Evolutionary conservation across 2,113 vertebrate species (phyloP).

Genomic region (Hydrolagus affinis): DNA sequence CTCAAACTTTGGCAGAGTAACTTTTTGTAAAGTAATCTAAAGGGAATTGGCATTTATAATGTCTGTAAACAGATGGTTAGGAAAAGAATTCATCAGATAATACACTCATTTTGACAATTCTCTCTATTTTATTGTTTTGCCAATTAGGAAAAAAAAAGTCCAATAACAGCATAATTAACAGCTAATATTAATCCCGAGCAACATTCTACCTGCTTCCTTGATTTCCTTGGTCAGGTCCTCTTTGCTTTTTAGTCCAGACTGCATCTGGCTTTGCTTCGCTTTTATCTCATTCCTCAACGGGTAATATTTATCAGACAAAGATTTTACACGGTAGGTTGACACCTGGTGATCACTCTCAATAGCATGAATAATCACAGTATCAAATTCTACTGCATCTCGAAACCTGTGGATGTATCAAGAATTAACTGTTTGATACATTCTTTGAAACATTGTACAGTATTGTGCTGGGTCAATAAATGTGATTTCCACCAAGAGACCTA

Average conservation of each 20-base stretch:
- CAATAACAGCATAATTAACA: too few relatives aligned
- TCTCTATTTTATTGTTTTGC: too few relatives aligned
- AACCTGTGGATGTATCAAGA: conserved; percentile 56
- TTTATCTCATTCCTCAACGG: conserved; percentile 35
- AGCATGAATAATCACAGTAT: conserved; percentile 62
- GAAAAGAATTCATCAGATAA: too few relatives aligned
- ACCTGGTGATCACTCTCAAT: conserved; percentile 64
- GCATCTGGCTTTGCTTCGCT: conserved; percentile 38
- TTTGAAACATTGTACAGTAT: neutral
- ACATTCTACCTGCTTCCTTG: conserved; percentile 41
- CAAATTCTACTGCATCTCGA: conserved; percentile 52
- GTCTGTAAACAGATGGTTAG: too few relatives aligned
- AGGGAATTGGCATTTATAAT: too few relatives aligned
- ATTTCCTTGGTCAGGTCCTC: conserved; percentile 38
- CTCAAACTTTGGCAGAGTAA: too few relatives aligned
- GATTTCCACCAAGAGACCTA: neutral
- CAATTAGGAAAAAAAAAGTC: too few relatives aligned
- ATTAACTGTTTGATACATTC: neutral
- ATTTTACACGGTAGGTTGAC: conserved; percentile 64
- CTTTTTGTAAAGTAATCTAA: too few relatives aligned
- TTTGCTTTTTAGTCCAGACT: conserved; percentile 38
- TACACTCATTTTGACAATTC: too few relatives aligned
- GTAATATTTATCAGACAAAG: conserved; percentile 41
- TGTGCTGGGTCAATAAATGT: neutral
- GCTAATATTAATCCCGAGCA: neutral